These are phyloP conservation scores for Campoletis sonorensis DNA, from an alignment of 1,140 invertebrate species.

Conservation along the genomic window DNA sequence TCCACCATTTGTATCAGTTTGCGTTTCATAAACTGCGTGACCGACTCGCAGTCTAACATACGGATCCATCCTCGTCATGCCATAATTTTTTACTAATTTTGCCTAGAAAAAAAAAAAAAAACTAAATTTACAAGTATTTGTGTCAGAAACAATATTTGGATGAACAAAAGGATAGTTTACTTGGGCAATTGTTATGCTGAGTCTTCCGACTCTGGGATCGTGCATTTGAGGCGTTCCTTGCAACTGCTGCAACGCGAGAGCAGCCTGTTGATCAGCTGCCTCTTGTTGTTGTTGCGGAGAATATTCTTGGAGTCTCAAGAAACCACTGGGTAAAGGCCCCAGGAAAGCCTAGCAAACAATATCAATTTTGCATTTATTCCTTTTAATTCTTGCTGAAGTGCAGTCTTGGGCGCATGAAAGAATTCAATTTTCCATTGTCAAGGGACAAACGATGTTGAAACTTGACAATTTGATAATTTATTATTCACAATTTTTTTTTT, in stretches of 20 bases:
- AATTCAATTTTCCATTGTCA: too few species aligned
- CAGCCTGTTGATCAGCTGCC: slow-evolving; percentile 87
- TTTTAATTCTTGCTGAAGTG: neutral
- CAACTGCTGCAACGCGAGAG: slow-evolving; percentile 86
- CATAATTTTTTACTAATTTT: slow-evolving; percentile 97
- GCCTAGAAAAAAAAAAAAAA: slow-evolving; percentile 76
- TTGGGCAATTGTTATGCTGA: slow-evolving; percentile 90
- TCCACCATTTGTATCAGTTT: slow-evolving; percentile 95
- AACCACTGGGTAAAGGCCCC: slow-evolving; percentile 88
- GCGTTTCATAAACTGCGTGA: slow-evolving; percentile 96
- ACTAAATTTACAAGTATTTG: neutral
- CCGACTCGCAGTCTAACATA: slow-evolving; percentile 95
- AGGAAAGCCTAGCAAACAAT: slow-evolving; percentile 81
- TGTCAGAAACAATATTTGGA: too few species aligned
- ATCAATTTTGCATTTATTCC: neutral
- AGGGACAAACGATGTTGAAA: too few species aligned
- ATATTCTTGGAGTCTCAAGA: slow-evolving; percentile 82
- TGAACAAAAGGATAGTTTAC: slow-evolving; percentile 68
- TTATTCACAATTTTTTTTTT: neutral
- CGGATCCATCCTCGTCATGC: slow-evolving; percentile 96
- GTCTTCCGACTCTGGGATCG: slow-evolving; percentile 79
- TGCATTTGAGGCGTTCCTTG: slow-evolving; percentile 79
- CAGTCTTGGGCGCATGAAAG: too few species aligned
- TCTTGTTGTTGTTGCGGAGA: slow-evolving; percentile 81
- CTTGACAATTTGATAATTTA: neutral